Conservation (phyloP, 2,113 vertebrate genomes). For the Hydrolagus affinis region DNA sequence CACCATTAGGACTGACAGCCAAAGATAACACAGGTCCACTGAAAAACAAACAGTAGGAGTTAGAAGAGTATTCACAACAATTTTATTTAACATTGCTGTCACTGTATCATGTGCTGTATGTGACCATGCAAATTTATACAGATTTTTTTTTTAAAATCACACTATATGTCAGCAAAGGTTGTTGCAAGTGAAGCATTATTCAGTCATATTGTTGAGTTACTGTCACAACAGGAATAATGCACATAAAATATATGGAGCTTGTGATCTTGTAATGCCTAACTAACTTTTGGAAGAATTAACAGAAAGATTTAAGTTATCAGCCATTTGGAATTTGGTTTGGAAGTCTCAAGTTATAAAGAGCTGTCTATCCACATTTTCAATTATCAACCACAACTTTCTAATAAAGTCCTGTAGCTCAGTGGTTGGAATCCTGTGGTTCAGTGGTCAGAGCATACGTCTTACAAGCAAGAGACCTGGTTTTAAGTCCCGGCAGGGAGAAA, state of each 20-base stretch:
- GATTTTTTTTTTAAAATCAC: background rate
- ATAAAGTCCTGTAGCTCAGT: too few species aligned
- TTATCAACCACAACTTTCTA: too few species aligned
- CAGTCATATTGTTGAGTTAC: background rate
- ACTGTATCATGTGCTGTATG: background rate
- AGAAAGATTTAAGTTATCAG: too few species aligned
- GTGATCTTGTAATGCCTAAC: too few species aligned
- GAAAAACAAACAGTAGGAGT: constrained; percentile 5
- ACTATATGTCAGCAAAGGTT: background rate
- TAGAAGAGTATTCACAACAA: background rate
- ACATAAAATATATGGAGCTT: too few species aligned
- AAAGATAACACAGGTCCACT: constrained; percentile 89
- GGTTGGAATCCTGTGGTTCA: too few species aligned
- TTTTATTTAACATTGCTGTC: background rate
- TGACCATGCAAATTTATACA: background rate
- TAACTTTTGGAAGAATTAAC: too few species aligned
- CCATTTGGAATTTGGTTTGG: background rate
- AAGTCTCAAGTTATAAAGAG: background rate
- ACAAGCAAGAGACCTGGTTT: too few species aligned
- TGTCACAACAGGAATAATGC: too few species aligned
- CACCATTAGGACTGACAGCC: constrained; percentile 82
- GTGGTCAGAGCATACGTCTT: too few species aligned
- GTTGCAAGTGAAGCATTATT: background rate
- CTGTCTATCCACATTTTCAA: background rate
- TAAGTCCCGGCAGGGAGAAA: too few species aligned